Base-by-base conservation (phyloP, 2,113 vertebrate species). In the Scomber scombrus region DNA sequence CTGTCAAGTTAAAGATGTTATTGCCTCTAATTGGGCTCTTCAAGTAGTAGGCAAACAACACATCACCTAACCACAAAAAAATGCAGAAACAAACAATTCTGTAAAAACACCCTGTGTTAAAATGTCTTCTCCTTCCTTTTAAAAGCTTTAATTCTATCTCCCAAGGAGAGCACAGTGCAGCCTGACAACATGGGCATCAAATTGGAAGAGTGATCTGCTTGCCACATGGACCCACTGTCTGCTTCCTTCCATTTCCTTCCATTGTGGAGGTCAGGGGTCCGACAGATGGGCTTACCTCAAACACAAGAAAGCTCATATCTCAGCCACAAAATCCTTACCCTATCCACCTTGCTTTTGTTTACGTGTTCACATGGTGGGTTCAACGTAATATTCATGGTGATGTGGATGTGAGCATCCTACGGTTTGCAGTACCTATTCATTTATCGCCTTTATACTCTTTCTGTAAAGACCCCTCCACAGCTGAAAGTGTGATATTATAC, bases 1-100 rank as follows among this genome's bases (percentile, higher is more conserved):
- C 78, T 84, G 84, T 70, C 85, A 76, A 65, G 31, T 69, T 34
- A 50, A 68, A 80, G 52, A 76, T 67, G 62, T 26, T 56, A 64
- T 68, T 61, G 58, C 55, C 49, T 21, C 29, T 65, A 69, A 85
- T 72, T 34, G 13, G 71, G n/a, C 75, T 16, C 52, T 31, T 29
- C 70, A 52, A 19, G 46, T 50, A 46, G 47, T 5, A 73, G 51
- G 46, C 34, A 66, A 73, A 57, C 21, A 61, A 15, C 49, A 45
- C 16, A 23, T n/a, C 46, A 57, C 3, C 67, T n/a, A 47, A 64
- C n/a, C 26, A 45, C 1, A 12, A 23, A 7, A 51, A 52, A 54
- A 6, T 5, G 43, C 69, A 46, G 54, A 78, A 11, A 66, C 31
- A 40, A 29, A 5, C 18, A 55, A 5, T 15, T 6, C 1, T 14